Conservation (phyloP, 2,113 vertebrate species). For the Labeo catla region DNA sequence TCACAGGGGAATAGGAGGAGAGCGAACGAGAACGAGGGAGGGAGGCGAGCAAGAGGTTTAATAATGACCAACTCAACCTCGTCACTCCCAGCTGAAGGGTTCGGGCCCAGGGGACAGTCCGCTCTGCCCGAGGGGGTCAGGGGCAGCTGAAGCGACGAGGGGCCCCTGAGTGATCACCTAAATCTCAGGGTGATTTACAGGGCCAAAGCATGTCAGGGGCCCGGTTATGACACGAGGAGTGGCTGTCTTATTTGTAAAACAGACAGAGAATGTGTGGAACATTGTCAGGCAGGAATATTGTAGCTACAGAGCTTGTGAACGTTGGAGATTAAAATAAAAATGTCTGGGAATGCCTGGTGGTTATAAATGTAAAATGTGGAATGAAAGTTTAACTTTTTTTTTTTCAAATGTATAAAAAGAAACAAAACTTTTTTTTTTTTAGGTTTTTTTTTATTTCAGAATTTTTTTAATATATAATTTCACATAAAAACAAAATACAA, state of each 20-base stretch:
- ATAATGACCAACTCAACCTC: conserved; percentile 56
- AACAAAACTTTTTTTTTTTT: too few relatives aligned
- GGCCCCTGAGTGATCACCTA: conserved; percentile 32
- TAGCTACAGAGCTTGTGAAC: neutral
- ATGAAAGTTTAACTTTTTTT: too few relatives aligned
- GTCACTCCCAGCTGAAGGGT: conserved; percentile 50
- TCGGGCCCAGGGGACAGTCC: conserved; percentile 31
- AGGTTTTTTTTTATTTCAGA: too few relatives aligned
- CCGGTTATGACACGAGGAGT: conserved; percentile 17
- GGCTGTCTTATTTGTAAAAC: conserved; percentile 26
- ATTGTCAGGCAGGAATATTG: conserved; percentile 2
- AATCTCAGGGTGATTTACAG: conserved; percentile 52
- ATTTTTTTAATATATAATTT: too few relatives aligned
- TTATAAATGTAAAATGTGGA: neutral
- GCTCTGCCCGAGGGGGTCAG: conserved; percentile 43
- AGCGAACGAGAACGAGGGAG: conserved; percentile 31
- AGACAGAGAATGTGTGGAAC: conserved; percentile 9
- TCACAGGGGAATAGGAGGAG: conserved; percentile 52
- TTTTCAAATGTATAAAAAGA: too few relatives aligned
- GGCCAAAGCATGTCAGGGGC: conserved; percentile 41
- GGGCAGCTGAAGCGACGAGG: conserved; percentile 12
- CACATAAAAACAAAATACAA: too few relatives aligned
- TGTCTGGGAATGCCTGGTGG: neutral
- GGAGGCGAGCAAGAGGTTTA: conserved; percentile 46
- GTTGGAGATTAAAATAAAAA: neutral